Evolutionary conservation across 2,797 vertebrate species (phyloP), one percentile per base, ranked within the genome.

Genomic region (Saxicola maurus): DNA sequence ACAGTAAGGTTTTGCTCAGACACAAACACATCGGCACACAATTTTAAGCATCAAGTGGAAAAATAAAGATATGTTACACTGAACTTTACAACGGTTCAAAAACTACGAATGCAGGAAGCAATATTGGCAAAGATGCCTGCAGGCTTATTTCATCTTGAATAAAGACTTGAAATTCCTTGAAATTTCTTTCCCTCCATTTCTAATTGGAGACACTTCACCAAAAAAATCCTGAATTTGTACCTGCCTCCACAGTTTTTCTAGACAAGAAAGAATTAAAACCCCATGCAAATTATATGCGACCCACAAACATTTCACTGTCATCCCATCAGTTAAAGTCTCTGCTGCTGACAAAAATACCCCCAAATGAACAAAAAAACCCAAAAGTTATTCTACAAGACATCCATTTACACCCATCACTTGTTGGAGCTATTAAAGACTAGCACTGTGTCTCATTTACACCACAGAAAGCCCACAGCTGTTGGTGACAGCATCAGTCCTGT

Each of bases 1-100:
- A 73, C 9, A 5, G 31, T 40, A 49, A 71, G 11, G 49, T 27
- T 77, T 77, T 85, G 27, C 23, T 85, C 57, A 42, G 12, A 48
- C 15, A 45, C 17, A 51, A 57, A 90, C 15, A 74, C 2, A 18
- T 0, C 5, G 17, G 30, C 21, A 60, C 1, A 4, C 17, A 46
- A 76, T 27, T 52, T 80, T 46, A 90, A 82, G 11, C 20, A 65
- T 51, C 17, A 64, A 74, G 12, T 45, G 7, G 3, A 59, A 42
- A 60, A 61, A 66, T 21, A 38, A 21, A 2, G 3, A 25, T 2
- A 38, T 4, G 4, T 28, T 53, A 80, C 27, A 38, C 6, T 66
- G 49, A 66, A 57, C 23, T 82, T 67, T 33, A 82, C 0, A 0
- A 55, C 76, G 17, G 43, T 71, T 82, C 52, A 61, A 87, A 77